Conservation (phyloP, 2,888 invertebrate species). For the Auanema sp. region DNA sequence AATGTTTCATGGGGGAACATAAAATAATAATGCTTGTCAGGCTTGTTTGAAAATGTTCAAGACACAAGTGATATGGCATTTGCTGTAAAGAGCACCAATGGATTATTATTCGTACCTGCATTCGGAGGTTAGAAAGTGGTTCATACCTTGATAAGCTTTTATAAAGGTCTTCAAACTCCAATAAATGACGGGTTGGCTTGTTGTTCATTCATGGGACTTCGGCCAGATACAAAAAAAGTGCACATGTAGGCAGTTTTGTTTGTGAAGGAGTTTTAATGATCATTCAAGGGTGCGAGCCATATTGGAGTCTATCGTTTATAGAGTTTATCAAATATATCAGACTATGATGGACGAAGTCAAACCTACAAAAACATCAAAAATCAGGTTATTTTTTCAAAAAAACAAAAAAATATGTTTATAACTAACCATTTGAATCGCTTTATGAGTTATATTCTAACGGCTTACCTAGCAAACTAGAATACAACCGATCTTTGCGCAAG, state of each 20-base stretch:
- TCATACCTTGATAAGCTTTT: no score
- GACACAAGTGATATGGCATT: slow-evolving; percentile 43
- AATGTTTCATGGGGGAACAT: not conserved
- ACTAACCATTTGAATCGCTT: not conserved
- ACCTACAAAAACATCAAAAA: slow-evolving; percentile 62
- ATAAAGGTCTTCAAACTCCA: slow-evolving; percentile 74
- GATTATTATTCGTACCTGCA: slow-evolving; percentile 79
- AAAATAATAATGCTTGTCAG: slow-evolving; percentile 22
- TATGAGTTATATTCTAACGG: not conserved
- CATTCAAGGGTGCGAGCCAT: slow-evolving; percentile 74
- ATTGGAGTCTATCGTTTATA: slow-evolving; percentile 82
- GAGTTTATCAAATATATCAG: slow-evolving; percentile 78
- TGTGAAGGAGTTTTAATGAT: slow-evolving; percentile 1
- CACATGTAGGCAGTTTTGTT: slow-evolving; percentile 39
- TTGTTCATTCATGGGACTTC: slow-evolving; percentile 79
- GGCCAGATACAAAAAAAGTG: slow-evolving; percentile 74
- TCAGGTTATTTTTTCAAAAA: not conserved
- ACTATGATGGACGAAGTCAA: slow-evolving; percentile 76
- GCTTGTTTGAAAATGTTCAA: slow-evolving; percentile 41
- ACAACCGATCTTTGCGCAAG: not conserved
- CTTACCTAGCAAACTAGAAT: not conserved
- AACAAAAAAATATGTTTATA: not conserved
- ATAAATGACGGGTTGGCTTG: slow-evolving; percentile 83
- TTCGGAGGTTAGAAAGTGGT: slow-evolving; percentile 74
- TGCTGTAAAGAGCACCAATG: slow-evolving; percentile 30